phyloP scores from a whole-genome alignment of 2,888 invertebrate genomes.

The Chaitophorus viminalis region DNA sequence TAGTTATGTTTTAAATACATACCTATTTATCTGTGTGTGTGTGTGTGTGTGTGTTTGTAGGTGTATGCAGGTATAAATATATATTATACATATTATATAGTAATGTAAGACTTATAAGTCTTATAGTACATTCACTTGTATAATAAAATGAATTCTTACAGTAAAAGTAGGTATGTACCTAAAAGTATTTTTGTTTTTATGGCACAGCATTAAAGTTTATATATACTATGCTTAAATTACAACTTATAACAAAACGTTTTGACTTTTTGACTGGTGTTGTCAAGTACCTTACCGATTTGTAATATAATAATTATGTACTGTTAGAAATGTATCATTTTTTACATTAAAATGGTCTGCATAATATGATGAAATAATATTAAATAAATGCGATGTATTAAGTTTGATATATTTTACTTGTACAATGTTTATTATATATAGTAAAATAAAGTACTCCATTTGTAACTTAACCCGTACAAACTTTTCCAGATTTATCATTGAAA shows the following conservation, averaged over 20 bases:
- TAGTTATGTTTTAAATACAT: neutral
- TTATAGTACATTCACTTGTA: neutral
- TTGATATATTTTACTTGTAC: constrained; percentile 19
- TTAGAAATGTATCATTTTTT: constrained; percentile 37
- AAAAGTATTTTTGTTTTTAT: constrained; percentile 41
- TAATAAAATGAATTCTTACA: no score
- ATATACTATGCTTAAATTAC: constrained; percentile 17
- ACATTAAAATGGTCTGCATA: constrained; percentile 1
- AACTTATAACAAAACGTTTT: constrained; percentile 28
- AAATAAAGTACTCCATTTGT: constrained; percentile 9
- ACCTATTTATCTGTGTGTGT: no score
- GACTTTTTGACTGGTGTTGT: constrained; percentile 29
- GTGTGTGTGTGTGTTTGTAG: no score
- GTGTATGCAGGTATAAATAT: neutral
- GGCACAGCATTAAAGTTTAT: constrained; percentile 30
- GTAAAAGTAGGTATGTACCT: no score
- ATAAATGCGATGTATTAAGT: neutral
- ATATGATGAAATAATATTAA: neutral
- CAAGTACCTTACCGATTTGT: constrained; percentile 26
- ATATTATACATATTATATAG: neutral
- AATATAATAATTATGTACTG: no score
- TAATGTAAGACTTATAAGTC: neutral
- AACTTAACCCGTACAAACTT: constrained; percentile 12
- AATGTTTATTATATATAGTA: no score
- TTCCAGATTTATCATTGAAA: constrained; percentile 11